Evolutionary conservation across 1,140 invertebrate species (phyloP), one percentile per base, ranked within the genome.

Genomic region (Heliconius eleuchia): DNA sequence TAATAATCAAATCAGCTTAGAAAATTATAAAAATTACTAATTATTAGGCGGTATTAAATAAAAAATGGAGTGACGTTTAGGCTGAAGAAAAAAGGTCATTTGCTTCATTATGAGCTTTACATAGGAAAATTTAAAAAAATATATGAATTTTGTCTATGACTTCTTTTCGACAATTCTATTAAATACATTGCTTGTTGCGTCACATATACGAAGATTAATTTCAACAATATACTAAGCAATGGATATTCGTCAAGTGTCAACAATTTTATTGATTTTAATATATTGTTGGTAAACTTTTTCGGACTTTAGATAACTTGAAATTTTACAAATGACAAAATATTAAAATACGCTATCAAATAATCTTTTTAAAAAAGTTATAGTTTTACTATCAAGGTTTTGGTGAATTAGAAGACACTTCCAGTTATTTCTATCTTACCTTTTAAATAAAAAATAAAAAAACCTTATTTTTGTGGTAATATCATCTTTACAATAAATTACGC

Each of bases 281-380:
- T 66, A 11, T 66, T 66, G 60, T 66, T 66, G 60, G 23, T 66
- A 66, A 66, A 66, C 60, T 66, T 66, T 66, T 9, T 66, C 11
- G 9, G 27, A 30, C 42, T 46, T 46, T 66, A 27, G n/a, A 57
- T 57, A 52, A 52, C 19, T 9, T 23, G 55, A 57, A 57, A 57
- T 9, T n/a, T 57, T n/a, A 57, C 8, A 23, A 57, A 8, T n/a
- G 23, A 0, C 9, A 57, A 19, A n/a, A 9, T 9, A 9, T 57
- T n/a, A 57, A 57, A 2, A 57, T n/a, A 57, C 55, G 8, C 7
- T 57, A 4, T 66, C 8, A 30, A 66, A 66, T 66, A 30, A 66
- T 3, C 23, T 30, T 37, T 6, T 37, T 6, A 37, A 37, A 57
- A 57, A 57, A 57, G 7, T 23, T 57, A 57, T 23, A 9, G n/a